Evolutionary conservation across 2,113 vertebrate genomes (phyloP).

Genomic region (Clarias batrachus): DNA sequence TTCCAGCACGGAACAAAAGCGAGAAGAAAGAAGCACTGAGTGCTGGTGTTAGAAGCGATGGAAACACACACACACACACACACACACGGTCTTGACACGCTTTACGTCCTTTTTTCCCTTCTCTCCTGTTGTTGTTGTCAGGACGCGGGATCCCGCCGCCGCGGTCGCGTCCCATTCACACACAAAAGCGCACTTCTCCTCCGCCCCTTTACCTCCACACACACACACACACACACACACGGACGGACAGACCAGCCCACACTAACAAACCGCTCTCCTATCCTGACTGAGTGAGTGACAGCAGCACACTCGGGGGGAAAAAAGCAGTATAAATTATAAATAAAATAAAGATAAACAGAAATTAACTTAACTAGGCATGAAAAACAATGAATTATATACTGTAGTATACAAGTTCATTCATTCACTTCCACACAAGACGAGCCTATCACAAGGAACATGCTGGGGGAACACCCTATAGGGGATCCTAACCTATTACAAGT

Average conservation of each 20-base stretch:
- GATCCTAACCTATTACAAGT: too few species aligned
- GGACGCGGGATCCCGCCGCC: slow-evolving; percentile 39
- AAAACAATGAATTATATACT: too few species aligned
- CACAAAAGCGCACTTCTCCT: slow-evolving; percentile 57
- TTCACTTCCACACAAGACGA: too few species aligned
- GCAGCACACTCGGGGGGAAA: background rate
- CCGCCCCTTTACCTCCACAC: slow-evolving; percentile 45
- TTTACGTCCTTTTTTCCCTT: too few species aligned
- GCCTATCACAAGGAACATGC: too few species aligned
- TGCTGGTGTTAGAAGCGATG: background rate
- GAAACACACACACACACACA: background rate
- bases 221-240: slow-evolving; percentile 40
- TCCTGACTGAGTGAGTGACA: background rate
- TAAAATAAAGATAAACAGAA: too few species aligned
- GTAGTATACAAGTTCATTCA: too few species aligned
- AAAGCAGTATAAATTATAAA: too few species aligned
- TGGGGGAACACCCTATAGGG: too few species aligned
- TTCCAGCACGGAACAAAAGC: background rate
- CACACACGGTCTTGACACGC: slow-evolving; percentile 2
- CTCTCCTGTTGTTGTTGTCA: background rate
- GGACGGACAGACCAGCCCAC: background rate
- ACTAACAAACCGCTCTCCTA: background rate
- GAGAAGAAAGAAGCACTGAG: background rate
- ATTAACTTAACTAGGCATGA: too few species aligned
- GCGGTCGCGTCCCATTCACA: slow-evolving; percentile 54